Base-by-base conservation (phyloP, 2,888 invertebrate species). In the Cylindroiulus punctatus region DNA sequence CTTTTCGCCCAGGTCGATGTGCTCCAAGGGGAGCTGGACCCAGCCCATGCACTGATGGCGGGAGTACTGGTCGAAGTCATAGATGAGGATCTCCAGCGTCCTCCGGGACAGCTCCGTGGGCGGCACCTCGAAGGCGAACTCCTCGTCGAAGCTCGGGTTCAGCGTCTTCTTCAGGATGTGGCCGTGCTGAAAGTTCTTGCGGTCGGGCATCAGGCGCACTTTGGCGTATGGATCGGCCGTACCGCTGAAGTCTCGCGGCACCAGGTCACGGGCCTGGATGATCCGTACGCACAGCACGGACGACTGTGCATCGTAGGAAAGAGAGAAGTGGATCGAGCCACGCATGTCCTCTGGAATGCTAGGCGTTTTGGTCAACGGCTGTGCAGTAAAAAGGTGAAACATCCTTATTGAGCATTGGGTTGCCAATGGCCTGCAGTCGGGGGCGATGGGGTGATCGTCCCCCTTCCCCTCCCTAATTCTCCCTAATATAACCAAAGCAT, bases 91-190 rank as follows among this genome's bases (percentile, higher is more conserved):
- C 90, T 94, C 94, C 87, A 94, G 90, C 0, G 92, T 93, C 85
- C 93, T 91, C 65, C 92, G 91, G 10, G 91, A 91, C 86, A 94
- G 90, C 0, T 92, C 91, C 0, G 92, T 90, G 12, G 93, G 91
- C n/a, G 91, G 90, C 47, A 93, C 93, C 89, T 94, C 94, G 89
- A 94, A 94, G 5, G 94, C 93, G 88, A 94, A 94, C 89, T 94
- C 93, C 89, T 94, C 94, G 88, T 94, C 94, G 89, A 94, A 94
- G 86, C 93, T 93, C 88, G 94, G 94, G 90, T 93, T 93, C 84
- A 93, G 90, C 8, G 94, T 94, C 89, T 93, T 93, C 90, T 93
- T 93, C 89, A 94, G 94, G 87, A 94, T 93, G 89, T 92, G 91
- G 1, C 93, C 93, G 90, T 93, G 93, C 93, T 93, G 93, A 86